Evolutionary conservation across 2,888 invertebrate species (phyloP).

Genomic region (Thecocarcelia acutangulata): DNA sequence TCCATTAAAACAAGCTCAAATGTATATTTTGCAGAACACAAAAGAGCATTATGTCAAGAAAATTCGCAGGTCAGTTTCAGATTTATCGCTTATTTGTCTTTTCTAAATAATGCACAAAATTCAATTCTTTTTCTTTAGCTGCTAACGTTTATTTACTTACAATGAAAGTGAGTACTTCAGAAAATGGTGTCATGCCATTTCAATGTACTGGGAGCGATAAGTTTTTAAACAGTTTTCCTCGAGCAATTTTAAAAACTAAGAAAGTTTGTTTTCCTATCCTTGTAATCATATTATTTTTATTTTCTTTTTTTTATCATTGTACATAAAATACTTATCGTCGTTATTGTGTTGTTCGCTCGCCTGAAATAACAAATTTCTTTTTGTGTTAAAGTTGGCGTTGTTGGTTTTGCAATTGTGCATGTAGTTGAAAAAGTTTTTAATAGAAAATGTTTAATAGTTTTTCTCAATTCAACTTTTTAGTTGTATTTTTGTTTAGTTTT

Average conservation of each 20-base stretch:
- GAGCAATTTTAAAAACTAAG: conserved; percentile 7
- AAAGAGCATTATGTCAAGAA: too few species aligned
- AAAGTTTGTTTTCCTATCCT: conserved; percentile 29
- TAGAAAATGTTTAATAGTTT: conserved; percentile 69
- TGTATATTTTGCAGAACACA: too few species aligned
- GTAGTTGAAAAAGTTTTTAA: conserved; percentile 62
- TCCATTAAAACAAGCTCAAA: too few species aligned
- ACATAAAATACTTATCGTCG: conserved; percentile 50
- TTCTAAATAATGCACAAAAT: too few species aligned
- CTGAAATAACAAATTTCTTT: conserved; percentile 64
- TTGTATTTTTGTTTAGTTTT: conserved; percentile 56
- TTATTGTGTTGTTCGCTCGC: conserved; percentile 62
- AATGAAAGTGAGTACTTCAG: too few species aligned
- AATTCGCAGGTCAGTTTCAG: too few species aligned
- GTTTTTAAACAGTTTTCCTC: not conserved
- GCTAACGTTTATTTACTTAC: too few species aligned
- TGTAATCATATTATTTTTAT: conserved; percentile 23
- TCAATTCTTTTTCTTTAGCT: too few species aligned
- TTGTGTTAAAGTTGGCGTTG: not conserved
- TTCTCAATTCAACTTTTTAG: conserved; percentile 67
- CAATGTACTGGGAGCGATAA: not conserved
- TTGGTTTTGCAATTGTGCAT: conserved; percentile 16
- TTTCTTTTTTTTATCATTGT: conserved; percentile 2
- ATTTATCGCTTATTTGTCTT: too few species aligned
- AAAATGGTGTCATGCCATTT: too few species aligned